Evolutionary conservation across 2,888 invertebrate species (phyloP).

Genomic region (Girardia tigrina): DNA sequence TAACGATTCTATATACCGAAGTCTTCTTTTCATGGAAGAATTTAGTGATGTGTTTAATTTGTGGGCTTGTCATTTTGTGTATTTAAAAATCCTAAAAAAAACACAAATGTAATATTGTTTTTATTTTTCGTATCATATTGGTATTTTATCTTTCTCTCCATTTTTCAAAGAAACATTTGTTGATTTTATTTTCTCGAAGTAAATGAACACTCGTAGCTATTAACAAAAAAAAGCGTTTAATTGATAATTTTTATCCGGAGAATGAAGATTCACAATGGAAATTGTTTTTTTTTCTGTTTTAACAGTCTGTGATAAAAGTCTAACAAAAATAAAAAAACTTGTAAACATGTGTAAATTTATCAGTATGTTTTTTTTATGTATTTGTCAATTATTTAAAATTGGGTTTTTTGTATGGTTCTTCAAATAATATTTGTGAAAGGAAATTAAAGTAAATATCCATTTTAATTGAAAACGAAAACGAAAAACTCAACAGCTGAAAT

Average conservation of each 20-base stretch:
- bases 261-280: slow-evolving; percentile 15
- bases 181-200: not conserved
- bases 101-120: slow-evolving; percentile 23
- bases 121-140: not conserved
- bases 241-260: no score
- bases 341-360: slow-evolving; percentile 19
- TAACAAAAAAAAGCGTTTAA: no score
- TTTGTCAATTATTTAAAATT: not conserved
- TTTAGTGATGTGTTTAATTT: not conserved
- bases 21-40: not conserved
- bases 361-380: not conserved
- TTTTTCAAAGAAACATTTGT: not conserved
- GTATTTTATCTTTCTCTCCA: slow-evolving; percentile 7
- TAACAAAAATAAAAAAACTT: not conserved
- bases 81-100: no score
- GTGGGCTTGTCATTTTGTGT: slow-evolving; percentile 23
- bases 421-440: not conserved
- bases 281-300: slow-evolving; percentile 14
- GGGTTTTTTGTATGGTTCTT: no score
- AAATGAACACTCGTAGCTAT: not conserved
- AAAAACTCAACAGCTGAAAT: slow-evolving; percentile 16
- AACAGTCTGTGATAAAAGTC: slow-evolving; percentile 10
- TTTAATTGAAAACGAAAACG: not conserved
- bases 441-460: no score
- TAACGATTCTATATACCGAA: not conserved